Conservation (phyloP, 2,797 vertebrate genomes). For the Mus spretus region DNA sequence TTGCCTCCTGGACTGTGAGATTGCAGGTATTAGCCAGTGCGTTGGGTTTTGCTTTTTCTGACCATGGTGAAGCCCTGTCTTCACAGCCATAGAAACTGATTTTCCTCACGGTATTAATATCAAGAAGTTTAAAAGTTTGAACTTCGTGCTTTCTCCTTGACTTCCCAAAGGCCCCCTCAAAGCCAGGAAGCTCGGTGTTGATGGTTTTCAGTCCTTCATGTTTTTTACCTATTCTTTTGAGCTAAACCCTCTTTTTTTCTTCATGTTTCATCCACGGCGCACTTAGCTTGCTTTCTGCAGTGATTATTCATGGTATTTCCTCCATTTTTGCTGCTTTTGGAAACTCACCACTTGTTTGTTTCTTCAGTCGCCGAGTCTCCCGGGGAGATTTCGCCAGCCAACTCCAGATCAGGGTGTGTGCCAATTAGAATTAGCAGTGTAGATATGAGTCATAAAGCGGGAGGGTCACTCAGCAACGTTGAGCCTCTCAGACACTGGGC, state of each 20-base stretch:
- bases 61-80: not conserved
- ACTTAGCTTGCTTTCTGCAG: constrained; percentile 31
- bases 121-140: not conserved
- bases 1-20: not conserved
- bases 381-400: constrained; percentile 18
- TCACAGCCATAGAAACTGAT: not conserved
- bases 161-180: not conserved
- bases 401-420: constrained; percentile 40
- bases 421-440: constrained; percentile 5
- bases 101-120: not conserved
- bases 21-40: no score
- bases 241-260: not conserved
- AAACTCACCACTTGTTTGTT: constrained; percentile 42
- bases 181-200: not conserved
- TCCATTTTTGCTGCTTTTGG: constrained; percentile 36
- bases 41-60: not conserved
- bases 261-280: not conserved
- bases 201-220: not conserved
- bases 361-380: not conserved
- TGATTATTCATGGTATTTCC: not conserved
- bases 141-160: not conserved
- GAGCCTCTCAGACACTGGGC: not conserved
- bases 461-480: not conserved
- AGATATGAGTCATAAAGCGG: not conserved
- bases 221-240: constrained; percentile 18